A percentile compares a stretch with the other conserved stretches of the same genome.
phyloP scores from a whole-genome alignment of 2,888 invertebrate genomes.

The Yponomeuta plumbellus region DNA sequence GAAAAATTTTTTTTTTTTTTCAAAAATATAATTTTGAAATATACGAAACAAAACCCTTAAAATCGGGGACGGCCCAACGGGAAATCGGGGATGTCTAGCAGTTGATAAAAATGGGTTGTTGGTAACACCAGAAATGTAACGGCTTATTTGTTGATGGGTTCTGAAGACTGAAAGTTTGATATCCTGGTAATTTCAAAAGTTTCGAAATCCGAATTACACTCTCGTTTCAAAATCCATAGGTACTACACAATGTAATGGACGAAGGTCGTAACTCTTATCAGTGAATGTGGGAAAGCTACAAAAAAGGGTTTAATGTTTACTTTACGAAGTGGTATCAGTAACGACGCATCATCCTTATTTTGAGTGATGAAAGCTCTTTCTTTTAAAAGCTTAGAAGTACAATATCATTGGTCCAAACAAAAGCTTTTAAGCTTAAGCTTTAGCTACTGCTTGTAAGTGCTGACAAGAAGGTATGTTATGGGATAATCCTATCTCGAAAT shows the following conservation, averaged over 20 bases:
- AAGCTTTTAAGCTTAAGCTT: not conserved
- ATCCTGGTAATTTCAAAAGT: too few relatives aligned
- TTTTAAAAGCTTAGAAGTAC: conserved; percentile 16
- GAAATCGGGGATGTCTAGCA: too few relatives aligned
- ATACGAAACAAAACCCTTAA: too few relatives aligned
- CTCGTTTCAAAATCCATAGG: not conserved
- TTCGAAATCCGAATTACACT: too few relatives aligned
- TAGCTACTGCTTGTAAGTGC: not conserved
- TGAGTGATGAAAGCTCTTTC: conserved; percentile 17
- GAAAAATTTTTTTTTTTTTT: too few relatives aligned
- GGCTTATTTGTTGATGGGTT: too few relatives aligned
- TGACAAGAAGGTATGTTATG: not conserved
- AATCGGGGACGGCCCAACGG: too few relatives aligned
- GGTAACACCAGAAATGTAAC: too few relatives aligned
- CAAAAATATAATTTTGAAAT: too few relatives aligned
- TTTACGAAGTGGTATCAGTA: conserved; percentile 26
- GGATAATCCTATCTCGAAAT: not conserved
- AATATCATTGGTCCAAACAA: not conserved
- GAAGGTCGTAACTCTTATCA: not conserved
- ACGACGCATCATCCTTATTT: conserved; percentile 3
- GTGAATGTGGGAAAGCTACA: conserved; percentile 22
- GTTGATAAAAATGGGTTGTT: too few relatives aligned
- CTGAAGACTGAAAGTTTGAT: too few relatives aligned
- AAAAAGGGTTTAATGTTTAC: conserved; percentile 38
- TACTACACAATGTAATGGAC: not conserved